Conservation (phyloP, 2,113 vertebrate species). For the Nyctibius bracteatus region DNA sequence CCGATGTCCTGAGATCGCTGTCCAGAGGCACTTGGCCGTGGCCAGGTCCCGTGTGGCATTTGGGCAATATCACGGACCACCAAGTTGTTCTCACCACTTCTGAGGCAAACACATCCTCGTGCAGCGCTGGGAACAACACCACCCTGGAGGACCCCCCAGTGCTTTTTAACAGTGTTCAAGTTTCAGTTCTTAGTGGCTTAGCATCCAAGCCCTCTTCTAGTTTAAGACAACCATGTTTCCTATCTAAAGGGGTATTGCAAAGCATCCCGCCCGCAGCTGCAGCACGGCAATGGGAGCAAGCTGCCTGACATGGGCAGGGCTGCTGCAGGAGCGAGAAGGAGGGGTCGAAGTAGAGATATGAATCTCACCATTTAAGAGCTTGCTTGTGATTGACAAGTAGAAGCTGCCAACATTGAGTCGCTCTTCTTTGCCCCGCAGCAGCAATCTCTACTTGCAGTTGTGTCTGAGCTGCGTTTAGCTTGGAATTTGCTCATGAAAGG, state of each 20-base stretch:
- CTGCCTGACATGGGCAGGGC: neutral
- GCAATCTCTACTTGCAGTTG: neutral
- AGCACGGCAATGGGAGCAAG: neutral
- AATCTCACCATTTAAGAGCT: neutral
- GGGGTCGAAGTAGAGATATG: neutral
- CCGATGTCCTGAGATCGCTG: fast-evolving
- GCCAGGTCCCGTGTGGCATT: neutral
- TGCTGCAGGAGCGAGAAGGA: fast-evolving
- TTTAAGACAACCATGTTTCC: neutral
- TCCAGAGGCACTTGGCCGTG: neutral
- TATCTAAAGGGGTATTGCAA: neutral
- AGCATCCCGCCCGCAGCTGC: neutral
- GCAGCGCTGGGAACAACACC: neutral
- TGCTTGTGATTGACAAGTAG: fast-evolving
- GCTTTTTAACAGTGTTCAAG: neutral
- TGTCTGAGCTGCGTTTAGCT: fast-evolving
- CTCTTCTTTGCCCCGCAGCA: neutral
- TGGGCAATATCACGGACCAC: neutral
- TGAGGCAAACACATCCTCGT: neutral
- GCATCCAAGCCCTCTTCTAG: neutral
- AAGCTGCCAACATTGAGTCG: neutral
- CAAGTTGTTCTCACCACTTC: neutral
- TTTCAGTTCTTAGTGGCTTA: neutral
- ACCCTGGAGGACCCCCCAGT: fast-evolving
- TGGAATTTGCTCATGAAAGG: neutral